Evolutionary conservation across 2,113 vertebrate genomes (phyloP).

Genomic region (Limnothrissa miodon): DNA sequence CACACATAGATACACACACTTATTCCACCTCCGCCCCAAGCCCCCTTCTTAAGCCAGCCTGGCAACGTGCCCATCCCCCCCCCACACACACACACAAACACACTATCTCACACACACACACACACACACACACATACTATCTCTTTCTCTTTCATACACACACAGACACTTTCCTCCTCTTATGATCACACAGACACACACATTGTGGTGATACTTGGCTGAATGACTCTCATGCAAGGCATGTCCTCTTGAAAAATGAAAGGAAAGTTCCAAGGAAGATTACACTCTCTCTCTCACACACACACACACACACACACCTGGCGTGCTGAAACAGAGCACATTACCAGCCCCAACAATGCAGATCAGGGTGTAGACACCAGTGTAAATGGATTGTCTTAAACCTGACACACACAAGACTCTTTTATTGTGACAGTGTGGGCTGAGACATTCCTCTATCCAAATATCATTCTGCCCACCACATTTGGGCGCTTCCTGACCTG

Average conservation of each 20-base stretch:
- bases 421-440: neutral
- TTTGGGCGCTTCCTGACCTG: neutral
- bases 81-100: neutral
- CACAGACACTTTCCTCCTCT: neutral
- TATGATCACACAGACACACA: too few relatives aligned
- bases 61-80: conserved; percentile 30
- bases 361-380: neutral
- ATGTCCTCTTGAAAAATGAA: neutral
- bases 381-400: neutral
- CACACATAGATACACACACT: too few relatives aligned
- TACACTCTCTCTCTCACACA: neutral
- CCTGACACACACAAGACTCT: neutral
- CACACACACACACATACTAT: neutral
- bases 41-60: neutral
- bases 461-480: neutral
- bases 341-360: neutral
- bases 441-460: neutral
- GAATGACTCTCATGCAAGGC: neutral
- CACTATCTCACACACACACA: conserved; percentile 1
- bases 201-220: neutral
- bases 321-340: neutral
- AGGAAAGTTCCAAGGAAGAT: neutral
- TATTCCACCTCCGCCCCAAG: neutral
- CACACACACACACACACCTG: conserved; percentile 4
- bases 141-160: neutral